phyloP scores from a whole-genome alignment of 2,113 vertebrate genomes.

The Cynopterus brachyotis region DNA sequence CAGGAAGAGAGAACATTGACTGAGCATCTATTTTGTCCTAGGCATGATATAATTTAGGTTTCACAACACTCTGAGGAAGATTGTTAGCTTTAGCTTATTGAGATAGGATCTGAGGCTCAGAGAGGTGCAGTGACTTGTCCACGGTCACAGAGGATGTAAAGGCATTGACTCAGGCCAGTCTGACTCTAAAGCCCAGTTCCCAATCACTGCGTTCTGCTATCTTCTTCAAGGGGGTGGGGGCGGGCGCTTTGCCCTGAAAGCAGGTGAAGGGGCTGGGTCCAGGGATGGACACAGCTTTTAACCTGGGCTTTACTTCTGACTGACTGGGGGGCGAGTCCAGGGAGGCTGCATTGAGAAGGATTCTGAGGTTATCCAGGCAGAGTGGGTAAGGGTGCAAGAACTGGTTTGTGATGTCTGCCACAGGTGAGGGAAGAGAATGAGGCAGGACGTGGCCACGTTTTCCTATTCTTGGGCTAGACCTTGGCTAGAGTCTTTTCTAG shows the following conservation, averaged over 20 bases:
- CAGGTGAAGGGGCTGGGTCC: not conserved
- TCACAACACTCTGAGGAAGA: not conserved
- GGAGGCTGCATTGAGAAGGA: not conserved
- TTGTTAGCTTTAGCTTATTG: not conserved
- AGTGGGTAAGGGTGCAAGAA: not conserved
- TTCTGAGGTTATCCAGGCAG: not conserved
- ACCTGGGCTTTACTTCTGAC: not conserved
- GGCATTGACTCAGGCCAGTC: not conserved
- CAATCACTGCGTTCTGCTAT: not conserved
- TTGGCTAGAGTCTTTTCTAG: not conserved
- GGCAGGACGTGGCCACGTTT: not conserved
- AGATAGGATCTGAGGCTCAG: not conserved
- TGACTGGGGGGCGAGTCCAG: not conserved
- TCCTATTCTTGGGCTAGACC: not conserved
- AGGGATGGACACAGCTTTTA: not conserved
- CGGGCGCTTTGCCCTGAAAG: not conserved
- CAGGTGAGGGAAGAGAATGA: not conserved
- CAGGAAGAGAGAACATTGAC: not conserved
- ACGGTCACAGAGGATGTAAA: not conserved
- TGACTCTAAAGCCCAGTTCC: not conserved
- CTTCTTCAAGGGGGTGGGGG: too few relatives aligned
- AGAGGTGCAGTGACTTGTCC: not conserved
- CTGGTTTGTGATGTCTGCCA: not conserved
- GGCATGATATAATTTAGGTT: not conserved
- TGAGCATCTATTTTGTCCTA: not conserved